Evolutionary conservation across 2,113 vertebrate genomes (phyloP).

Genomic region (Chloropsis cyanopogon): DNA sequence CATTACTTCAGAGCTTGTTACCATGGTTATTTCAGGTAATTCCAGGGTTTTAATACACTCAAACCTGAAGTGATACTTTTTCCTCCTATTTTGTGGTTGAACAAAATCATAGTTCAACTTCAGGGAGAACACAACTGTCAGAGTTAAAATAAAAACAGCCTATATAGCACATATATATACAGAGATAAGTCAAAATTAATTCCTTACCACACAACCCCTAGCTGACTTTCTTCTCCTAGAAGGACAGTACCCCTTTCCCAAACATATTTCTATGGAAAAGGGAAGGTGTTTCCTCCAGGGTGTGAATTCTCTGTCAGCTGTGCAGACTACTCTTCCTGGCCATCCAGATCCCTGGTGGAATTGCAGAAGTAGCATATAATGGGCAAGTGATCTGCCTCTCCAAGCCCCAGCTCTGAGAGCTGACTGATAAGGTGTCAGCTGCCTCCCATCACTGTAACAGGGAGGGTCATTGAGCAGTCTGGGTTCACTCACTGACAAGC

Average conservation of each 20-base stretch:
- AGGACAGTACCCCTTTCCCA: rapidly evolving
- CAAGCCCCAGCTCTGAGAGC: neutral
- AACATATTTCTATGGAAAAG: neutral
- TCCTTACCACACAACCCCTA: neutral
- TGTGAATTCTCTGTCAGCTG: neutral
- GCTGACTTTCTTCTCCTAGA: neutral
- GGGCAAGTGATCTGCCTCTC: neutral
- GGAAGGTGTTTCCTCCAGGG: neutral
- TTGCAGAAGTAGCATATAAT: neutral
- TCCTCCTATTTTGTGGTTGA: neutral
- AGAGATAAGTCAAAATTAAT: neutral
- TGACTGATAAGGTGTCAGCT: neutral
- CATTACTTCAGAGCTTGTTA: conserved; percentile 62
- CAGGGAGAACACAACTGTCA: neutral
- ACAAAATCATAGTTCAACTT: conserved; percentile 30
- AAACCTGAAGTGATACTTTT: conserved; percentile 52
- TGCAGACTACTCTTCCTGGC: neutral
- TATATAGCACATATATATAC: rapidly evolving
- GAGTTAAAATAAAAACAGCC: neutral
- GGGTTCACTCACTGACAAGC: rapidly evolving
- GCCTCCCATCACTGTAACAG: no score
- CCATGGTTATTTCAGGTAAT: conserved; percentile 71
- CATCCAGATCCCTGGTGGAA: neutral
- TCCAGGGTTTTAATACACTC: conserved; percentile 55
- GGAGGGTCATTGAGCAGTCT: neutral